These are phyloP conservation scores for Rana temporaria DNA, from an alignment of 2,113 vertebrate genomes.

Conservation along the genomic window DNA sequence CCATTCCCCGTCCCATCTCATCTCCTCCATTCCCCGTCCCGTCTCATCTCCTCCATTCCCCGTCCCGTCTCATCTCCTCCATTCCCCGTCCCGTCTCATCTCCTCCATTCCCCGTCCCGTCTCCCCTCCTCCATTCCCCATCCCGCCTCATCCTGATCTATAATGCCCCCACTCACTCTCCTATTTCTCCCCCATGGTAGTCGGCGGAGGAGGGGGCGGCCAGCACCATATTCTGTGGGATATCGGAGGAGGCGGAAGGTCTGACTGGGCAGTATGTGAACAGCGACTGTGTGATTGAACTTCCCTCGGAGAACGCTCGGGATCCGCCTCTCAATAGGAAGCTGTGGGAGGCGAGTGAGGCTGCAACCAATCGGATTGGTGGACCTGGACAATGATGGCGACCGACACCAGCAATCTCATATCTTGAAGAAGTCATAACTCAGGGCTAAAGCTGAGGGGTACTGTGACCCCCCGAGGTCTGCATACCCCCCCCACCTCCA, in stretches of 20 bases:
- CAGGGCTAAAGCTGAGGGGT: neutral
- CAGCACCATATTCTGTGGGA: constrained; percentile 80
- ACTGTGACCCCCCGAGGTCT: neutral
- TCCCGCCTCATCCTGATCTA: too few relatives aligned
- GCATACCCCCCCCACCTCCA: too few relatives aligned
- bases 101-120: too few relatives aligned
- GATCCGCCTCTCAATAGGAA: constrained; percentile 73
- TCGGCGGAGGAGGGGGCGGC: constrained; percentile 75
- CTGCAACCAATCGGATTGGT: constrained; percentile 65
- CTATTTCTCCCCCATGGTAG: constrained; percentile 62
- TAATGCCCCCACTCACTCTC: too few relatives aligned
- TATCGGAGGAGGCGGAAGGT: constrained; percentile 79
- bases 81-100: too few relatives aligned
- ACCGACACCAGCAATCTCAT: neutral
- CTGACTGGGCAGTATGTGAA: constrained; percentile 85
- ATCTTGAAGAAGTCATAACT: neutral
- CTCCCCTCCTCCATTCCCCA: too few relatives aligned
- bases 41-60: too few relatives aligned
- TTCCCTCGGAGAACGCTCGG: constrained; percentile 69
- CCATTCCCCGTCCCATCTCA: too few relatives aligned
- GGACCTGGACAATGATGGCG: neutral
- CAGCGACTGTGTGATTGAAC: constrained; percentile 74
- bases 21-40: too few relatives aligned
- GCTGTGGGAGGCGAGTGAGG: constrained; percentile 80
- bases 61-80: too few relatives aligned